These are phyloP conservation scores for Hybos culiciformis DNA, from an alignment of 2,888 invertebrate species.

Conservation along the genomic window DNA sequence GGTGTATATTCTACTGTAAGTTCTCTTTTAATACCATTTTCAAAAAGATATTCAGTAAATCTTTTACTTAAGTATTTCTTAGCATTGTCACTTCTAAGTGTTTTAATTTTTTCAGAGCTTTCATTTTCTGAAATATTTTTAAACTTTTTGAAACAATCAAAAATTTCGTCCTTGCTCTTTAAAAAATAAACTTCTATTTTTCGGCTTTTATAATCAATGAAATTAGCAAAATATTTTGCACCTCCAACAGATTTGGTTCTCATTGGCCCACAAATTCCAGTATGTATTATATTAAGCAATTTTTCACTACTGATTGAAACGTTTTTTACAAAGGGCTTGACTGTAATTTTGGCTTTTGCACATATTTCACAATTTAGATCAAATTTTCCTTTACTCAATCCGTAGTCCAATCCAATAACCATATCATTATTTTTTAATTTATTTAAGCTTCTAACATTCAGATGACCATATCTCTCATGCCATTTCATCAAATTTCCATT, in stretches of 20 bases:
- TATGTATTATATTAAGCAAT: slow-evolving; percentile 2
- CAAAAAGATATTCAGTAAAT: neutral
- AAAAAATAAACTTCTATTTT: slow-evolving; percentile 9
- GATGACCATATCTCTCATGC: neutral
- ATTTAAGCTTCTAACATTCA: neutral
- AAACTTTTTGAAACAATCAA: slow-evolving; percentile 6
- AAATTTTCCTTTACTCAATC: neutral
- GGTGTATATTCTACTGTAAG: slow-evolving; percentile 11
- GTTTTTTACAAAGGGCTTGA: neutral
- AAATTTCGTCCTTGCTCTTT: slow-evolving; percentile 6
- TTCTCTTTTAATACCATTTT: slow-evolving; percentile 12
- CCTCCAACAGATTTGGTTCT: neutral
- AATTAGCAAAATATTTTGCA: slow-evolving; percentile 10
- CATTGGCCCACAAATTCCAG: neutral
- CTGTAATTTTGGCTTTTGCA: neutral
- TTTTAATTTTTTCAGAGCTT: slow-evolving; percentile 5
- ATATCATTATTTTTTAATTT: neutral
- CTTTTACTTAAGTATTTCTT: slow-evolving; percentile 1
- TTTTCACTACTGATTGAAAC: neutral
- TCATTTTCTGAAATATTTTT: slow-evolving; percentile 7
- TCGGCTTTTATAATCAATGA: slow-evolving; percentile 11
- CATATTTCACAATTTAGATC: slow-evolving; percentile 1
- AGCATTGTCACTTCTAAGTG: slow-evolving; percentile 2
- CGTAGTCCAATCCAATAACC: neutral
- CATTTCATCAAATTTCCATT: neutral